Percentiles rank a stretch among this genome's conserved stretches.
Evolutionary conservation across 2,113 vertebrate genomes (phyloP).

Genomic region (Steatornis caripensis): DNA sequence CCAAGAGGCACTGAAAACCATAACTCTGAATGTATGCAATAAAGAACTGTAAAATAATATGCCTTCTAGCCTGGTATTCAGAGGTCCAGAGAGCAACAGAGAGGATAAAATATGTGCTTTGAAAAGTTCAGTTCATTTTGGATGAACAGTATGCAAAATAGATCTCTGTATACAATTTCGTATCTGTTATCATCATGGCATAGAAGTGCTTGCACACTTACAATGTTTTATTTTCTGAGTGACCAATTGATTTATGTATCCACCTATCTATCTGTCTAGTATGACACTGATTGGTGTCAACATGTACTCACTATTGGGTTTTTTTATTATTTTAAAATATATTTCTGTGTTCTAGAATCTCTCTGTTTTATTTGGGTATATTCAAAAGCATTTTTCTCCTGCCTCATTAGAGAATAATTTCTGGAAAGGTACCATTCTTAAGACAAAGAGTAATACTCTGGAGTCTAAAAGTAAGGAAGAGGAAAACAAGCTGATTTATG

Average conservation of each 20-base stretch:
- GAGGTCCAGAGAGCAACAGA: neutral
- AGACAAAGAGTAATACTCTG: constrained; percentile 16
- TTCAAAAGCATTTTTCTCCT: constrained; percentile 17
- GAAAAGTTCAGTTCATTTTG: neutral
- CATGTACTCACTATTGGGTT: neutral
- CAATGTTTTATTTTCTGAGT: no score
- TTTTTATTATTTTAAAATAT: neutral
- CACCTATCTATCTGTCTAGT: neutral
- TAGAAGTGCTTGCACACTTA: neutral
- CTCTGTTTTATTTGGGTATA: neutral
- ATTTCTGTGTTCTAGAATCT: neutral
- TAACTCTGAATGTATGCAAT: neutral
- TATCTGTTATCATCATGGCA: neutral
- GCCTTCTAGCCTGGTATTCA: neutral
- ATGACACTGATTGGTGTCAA: neutral
- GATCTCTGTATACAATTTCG: neutral
- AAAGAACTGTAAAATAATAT: neutral
- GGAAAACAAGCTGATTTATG: constrained; percentile 37
- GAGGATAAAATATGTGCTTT: neutral
- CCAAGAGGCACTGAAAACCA: neutral
- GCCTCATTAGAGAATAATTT: constrained; percentile 44
- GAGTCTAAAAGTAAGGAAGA: neutral
- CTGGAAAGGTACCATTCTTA: constrained; percentile 1
- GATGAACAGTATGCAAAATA: neutral
- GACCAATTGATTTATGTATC: no score